Conservation (phyloP, 2,888 invertebrate genomes). For the Biston stratarius region DNA sequence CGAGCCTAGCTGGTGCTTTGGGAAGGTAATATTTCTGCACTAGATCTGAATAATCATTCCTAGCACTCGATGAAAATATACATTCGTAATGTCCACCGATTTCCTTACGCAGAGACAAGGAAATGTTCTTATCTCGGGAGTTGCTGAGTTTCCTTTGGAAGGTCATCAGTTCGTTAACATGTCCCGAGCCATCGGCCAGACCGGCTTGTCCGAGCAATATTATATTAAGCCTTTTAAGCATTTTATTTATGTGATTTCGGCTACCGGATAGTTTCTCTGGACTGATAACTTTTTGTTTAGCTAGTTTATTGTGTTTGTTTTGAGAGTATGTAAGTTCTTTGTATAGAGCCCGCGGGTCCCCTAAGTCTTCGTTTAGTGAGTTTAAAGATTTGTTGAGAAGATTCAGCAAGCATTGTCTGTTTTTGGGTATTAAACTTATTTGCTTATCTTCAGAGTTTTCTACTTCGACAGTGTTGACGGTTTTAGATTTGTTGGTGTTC, state of each 20-base stretch:
- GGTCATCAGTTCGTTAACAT: conserved; percentile 73
- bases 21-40: conserved; percentile 62
- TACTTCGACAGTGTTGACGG: conserved; percentile 45
- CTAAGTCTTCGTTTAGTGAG: conserved; percentile 75
- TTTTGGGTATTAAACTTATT: conserved; percentile 63
- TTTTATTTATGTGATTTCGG: conserved; percentile 73
- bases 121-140: conserved; percentile 63
- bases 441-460: conserved; percentile 35
- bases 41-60: conserved; percentile 73
- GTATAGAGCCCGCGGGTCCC: conserved; percentile 80
- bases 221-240: conserved; percentile 84
- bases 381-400: conserved; percentile 68
- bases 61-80: conserved; percentile 80
- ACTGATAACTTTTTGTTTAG: conserved; percentile 68
- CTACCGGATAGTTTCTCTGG: conserved; percentile 65
- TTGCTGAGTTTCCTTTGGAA: conserved; percentile 68
- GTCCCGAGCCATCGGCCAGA: conserved; percentile 79
- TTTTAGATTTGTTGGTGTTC: conserved; percentile 25
- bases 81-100: conserved; percentile 82
- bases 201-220: conserved; percentile 87
- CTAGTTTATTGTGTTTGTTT: conserved; percentile 72
- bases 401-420: conserved; percentile 64
- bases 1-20: conserved; percentile 42
- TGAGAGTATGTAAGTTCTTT: conserved; percentile 76
- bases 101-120: conserved; percentile 73